Base-by-base conservation (phyloP, 2,797 vertebrate species). In the Hephaestus fuliginosus region DNA sequence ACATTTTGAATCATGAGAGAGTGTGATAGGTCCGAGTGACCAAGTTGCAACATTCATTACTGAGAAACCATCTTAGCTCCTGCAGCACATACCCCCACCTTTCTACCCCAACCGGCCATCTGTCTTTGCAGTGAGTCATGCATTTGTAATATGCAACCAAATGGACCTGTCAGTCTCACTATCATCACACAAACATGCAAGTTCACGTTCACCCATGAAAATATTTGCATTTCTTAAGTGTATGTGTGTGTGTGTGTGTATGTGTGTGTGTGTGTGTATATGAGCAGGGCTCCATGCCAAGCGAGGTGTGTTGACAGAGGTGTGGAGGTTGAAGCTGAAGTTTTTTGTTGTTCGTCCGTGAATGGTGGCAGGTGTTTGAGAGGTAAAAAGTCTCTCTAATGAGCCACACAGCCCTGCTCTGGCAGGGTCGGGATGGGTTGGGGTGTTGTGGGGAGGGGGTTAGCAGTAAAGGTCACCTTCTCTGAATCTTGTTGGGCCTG, bases 401-500 rank as follows among this genome's bases (percentile, higher is more conserved):
- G 85, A 90, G 80, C 30, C 61, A 39, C 77, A 78, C 64, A 75
- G 85, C 52, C 33, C 14, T 43, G 56, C 18, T 48, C 53, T 44
- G 63, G 53, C 70, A 56, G 65, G 49, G 39, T 10, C n/a, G 33
- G 51, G 66, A 36, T 55, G 61, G 25, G 75, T 53, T 51, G 39
- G 44, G 36, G 9, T 18, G 41, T 7, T 25, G 64, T n/a, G 8
- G n/a, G 30, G 9, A 15, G 13, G 10, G 15, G 15, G 17, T 46
- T 17, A 15, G 28, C 67, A 73, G 73, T 81, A 92, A 91, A 93
- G 92, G 91, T 94, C 92, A 94, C 91, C 91, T 92, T 93, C 76
- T 75, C 79, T 62, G 55, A 74, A 63, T 86, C 55, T 80, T 80
- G 62, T 86, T 69, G 48, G 60, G 62, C 55, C 75, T 82, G 63